A percentile compares a stretch with the other conserved stretches of the same genome.
Evolutionary conservation across 2,797 vertebrate species (phyloP).

Genomic region (Neosilurus hyrtlii): DNA sequence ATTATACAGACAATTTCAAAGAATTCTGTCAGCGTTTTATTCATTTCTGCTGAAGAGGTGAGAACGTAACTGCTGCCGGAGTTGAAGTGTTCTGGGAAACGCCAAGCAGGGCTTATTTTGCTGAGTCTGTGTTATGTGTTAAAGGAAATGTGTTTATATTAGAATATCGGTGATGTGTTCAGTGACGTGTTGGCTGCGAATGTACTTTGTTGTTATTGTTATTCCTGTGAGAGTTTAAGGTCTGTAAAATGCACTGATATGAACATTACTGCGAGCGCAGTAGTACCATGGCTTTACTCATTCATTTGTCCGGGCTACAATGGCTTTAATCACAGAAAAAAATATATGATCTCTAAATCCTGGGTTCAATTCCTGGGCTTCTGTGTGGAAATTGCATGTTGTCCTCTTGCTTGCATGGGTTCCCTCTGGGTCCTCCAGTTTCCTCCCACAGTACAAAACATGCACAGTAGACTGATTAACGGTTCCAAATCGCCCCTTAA

Average conservation of each 20-base stretch:
- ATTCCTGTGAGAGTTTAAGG: neutral
- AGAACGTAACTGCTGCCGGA: neutral
- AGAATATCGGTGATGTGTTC: neutral
- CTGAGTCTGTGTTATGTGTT: neutral
- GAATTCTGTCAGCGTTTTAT: constrained; percentile 11
- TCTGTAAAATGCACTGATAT: neutral
- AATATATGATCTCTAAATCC: too few species aligned
- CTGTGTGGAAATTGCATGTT: too few species aligned
- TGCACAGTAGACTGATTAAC: too few species aligned
- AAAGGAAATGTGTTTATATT: neutral
- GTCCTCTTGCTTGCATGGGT: too few species aligned
- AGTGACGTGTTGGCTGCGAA: neutral
- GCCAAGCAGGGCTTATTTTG: neutral
- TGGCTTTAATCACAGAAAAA: too few species aligned
- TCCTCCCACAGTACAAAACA: too few species aligned
- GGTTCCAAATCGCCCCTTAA: too few species aligned
- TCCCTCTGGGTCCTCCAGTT: too few species aligned
- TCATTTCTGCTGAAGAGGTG: neutral
- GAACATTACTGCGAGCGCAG: neutral
- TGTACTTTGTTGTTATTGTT: neutral
- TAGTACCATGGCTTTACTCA: too few species aligned
- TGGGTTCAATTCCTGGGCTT: too few species aligned
- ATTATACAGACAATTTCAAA: constrained; percentile 17
- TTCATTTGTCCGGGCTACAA: too few species aligned
- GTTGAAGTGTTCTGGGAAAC: neutral